Evolutionary conservation across 2,888 invertebrate species (phyloP).

Genomic region (Scaptomyza cyrtandrae): DNA sequence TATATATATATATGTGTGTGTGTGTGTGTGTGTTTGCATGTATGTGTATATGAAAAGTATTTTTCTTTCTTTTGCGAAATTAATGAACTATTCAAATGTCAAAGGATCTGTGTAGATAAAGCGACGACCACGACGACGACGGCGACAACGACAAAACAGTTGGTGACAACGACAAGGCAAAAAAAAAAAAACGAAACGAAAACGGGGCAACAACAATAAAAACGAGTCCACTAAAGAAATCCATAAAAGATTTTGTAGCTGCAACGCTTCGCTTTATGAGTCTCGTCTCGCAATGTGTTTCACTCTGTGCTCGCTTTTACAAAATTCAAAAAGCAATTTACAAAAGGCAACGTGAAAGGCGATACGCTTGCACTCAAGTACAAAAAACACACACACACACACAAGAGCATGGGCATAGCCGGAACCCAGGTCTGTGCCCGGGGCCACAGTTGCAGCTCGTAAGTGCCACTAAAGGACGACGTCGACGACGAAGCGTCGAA

Average conservation of each 20-base stretch:
- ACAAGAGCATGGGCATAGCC: conserved; percentile 25
- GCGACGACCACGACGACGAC: conserved; percentile 31
- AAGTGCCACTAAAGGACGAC: conserved; percentile 74
- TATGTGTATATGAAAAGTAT: conserved; percentile 24
- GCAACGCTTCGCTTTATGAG: conserved; percentile 72
- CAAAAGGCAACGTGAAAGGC: conserved; percentile 79
- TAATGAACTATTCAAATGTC: conserved; percentile 80
- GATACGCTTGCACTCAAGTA: conserved; percentile 61
- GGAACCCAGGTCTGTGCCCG: conserved; percentile 50
- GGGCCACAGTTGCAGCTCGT: conserved; percentile 54
- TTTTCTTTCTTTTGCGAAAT: conserved; percentile 75
- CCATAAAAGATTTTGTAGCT: conserved; percentile 78
- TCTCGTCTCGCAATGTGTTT: conserved; percentile 35
- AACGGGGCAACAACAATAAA: conserved; percentile 65
- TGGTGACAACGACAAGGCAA: conserved; percentile 65
- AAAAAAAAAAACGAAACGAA: conserved; percentile 39
- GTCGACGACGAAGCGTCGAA: conserved; percentile 25
- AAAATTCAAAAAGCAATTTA: conserved; percentile 81
- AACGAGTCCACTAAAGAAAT: conserved; percentile 76
- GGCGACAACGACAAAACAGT: conserved; percentile 70
- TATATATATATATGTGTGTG: not conserved
- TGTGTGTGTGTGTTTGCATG: not conserved
- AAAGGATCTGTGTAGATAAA: conserved; percentile 76
- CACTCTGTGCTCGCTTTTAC: conserved; percentile 65
- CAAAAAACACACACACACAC: conserved; percentile 9